Evolutionary conservation across 1,140 invertebrate species (phyloP).

Genomic region (Heterodera carotae): DNA sequence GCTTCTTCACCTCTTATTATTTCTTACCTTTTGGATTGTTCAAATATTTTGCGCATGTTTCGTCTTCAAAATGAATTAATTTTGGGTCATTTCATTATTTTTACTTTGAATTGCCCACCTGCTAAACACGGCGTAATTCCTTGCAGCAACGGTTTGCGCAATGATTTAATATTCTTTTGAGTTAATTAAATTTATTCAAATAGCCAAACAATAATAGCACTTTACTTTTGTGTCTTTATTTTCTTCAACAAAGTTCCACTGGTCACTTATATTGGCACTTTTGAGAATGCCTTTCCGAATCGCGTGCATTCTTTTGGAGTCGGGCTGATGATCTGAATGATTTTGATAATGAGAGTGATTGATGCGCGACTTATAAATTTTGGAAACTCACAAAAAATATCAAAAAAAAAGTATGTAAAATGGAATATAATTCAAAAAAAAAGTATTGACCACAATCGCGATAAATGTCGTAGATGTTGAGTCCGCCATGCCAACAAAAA

Average conservation of each 20-base stretch:
- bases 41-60: neutral
- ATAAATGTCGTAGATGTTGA: conserved; percentile 23
- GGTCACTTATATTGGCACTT: neutral
- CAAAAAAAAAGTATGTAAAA: too few species aligned
- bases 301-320: neutral
- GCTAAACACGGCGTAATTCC: neutral
- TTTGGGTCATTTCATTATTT: neutral
- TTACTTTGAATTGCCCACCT: neutral
- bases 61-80: neutral
- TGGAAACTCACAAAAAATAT: too few species aligned
- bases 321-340: neutral
- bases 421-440: too few species aligned
- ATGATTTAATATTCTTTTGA: neutral
- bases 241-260: neutral
- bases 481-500: neutral
- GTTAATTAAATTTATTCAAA: neutral
- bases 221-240: neutral
- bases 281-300: neutral
- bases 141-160: neutral
- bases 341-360: too few species aligned
- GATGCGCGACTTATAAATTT: too few species aligned
- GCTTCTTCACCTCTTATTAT: neutral
- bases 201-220: neutral
- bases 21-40: conserved; percentile 8
- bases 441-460: conserved; percentile 13